These are phyloP conservation scores for Agrilus biguttatus DNA, from an alignment of 2,888 invertebrate species.

Conservation along the genomic window DNA sequence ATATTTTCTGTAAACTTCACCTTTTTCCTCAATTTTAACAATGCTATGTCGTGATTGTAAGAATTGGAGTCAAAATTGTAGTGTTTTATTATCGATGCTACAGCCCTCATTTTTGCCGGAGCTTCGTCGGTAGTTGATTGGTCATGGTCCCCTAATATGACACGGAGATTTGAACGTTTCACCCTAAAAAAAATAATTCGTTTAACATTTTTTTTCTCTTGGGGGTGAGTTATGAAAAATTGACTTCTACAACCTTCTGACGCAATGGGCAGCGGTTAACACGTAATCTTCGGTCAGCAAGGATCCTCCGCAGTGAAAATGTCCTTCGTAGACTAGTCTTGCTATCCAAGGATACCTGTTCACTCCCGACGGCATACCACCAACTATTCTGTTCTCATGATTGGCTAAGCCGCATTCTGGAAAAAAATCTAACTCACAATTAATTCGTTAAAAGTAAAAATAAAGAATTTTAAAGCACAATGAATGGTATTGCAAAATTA, in stretches of 20 bases:
- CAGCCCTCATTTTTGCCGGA: conserved; percentile 67
- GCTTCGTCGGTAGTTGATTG: conserved; percentile 66
- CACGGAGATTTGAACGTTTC: conserved; percentile 64
- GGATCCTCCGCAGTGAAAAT: conserved; percentile 79
- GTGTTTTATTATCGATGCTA: conserved; percentile 63
- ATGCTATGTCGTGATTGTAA: conserved; percentile 75
- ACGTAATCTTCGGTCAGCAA: conserved; percentile 72
- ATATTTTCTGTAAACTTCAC: conserved; percentile 62
- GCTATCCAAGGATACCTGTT: conserved; percentile 84
- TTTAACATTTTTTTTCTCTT: not conserved
- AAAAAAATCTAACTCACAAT: conserved; percentile 12
- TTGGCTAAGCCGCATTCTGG: conserved; percentile 70
- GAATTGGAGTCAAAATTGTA: conserved; percentile 73
- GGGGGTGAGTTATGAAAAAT: too few species aligned
- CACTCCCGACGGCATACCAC: conserved; percentile 65
- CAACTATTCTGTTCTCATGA: conserved; percentile 78
- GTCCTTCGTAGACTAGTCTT: conserved; percentile 71
- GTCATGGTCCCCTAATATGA: conserved; percentile 74
- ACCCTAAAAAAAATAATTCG: conserved; percentile 38
- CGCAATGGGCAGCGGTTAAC: conserved; percentile 77
- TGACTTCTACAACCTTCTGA: conserved; percentile 46
- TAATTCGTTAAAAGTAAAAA: too few species aligned
- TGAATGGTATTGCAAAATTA: too few species aligned
- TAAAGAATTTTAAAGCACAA: too few species aligned
- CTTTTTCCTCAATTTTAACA: conserved; percentile 61